phyloP scores from a whole-genome alignment of 1,140 invertebrate genomes.

The Aplysia californica region DNA sequence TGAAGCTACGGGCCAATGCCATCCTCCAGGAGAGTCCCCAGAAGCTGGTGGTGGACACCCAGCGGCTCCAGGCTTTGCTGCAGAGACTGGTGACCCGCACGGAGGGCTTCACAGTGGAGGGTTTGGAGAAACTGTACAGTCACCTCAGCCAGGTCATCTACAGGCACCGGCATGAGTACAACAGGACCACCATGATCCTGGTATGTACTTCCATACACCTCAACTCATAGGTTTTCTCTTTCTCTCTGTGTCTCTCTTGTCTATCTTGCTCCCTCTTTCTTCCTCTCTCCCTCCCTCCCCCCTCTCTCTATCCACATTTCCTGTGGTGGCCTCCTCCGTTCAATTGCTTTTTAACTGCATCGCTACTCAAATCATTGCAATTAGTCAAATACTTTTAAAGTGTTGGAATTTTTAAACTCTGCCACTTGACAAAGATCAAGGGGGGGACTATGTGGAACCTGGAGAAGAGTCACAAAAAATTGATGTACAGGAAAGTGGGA shows the following conservation, averaged over 20 bases:
- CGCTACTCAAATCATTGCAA: neutral
- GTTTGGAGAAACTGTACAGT: conserved; percentile 63
- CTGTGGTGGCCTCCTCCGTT: neutral
- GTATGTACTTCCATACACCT: conserved; percentile 7
- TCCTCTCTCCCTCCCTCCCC: neutral
- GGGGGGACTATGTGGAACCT: too few species aligned
- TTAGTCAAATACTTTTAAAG: too few species aligned
- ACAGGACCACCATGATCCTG: conserved; percentile 37
- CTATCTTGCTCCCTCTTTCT: neutral
- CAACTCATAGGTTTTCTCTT: neutral
- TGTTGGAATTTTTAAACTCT: too few species aligned
- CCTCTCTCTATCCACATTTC: neutral
- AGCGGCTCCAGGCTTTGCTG: conserved; percentile 47
- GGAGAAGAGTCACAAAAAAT: too few species aligned
- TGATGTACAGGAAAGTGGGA: too few species aligned
- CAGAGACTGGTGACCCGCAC: conserved; percentile 57
- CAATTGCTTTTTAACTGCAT: neutral
- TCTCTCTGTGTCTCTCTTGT: neutral
- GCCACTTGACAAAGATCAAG: too few species aligned
- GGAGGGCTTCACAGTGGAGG: conserved; percentile 55
- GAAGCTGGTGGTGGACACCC: conserved; percentile 36
- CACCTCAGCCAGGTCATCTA: conserved; percentile 60
- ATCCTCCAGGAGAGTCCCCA: conserved; percentile 35
- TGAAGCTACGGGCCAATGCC: conserved; percentile 38
- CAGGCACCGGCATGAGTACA: conserved; percentile 49